A percentile compares a stretch with the other conserved stretches of the same genome.
phyloP scores from a whole-genome alignment of 2,797 vertebrate genomes.

The Masticophis lateralis region DNA sequence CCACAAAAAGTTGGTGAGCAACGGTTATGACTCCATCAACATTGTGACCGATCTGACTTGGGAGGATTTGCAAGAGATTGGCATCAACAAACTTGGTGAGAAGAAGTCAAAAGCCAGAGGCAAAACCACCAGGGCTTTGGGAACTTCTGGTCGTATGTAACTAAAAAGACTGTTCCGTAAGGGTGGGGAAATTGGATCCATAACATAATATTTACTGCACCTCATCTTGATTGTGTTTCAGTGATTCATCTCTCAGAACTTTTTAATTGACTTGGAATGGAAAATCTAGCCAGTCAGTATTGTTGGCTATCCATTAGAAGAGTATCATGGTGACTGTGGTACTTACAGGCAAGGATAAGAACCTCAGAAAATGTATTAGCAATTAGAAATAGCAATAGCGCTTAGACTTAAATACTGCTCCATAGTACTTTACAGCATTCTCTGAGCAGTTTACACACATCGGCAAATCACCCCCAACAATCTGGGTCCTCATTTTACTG shows the following conservation, averaged over 20 bases:
- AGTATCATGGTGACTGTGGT: neutral
- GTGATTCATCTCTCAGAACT: neutral
- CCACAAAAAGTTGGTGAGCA: slow-evolving; percentile 88
- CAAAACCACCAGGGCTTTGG: neutral
- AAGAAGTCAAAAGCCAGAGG: neutral
- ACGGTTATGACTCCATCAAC: slow-evolving; percentile 91
- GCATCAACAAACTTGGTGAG: slow-evolving; percentile 91
- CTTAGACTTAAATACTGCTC: neutral
- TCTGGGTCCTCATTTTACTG: neutral
- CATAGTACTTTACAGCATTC: neutral
- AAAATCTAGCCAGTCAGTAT: neutral
- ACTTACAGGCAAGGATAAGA: neutral
- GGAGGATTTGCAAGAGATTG: slow-evolving; percentile 97
- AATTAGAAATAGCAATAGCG: neutral
- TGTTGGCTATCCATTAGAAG: neutral
- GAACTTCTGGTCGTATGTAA: neutral
- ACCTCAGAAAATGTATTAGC: neutral
- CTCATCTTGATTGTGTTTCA: neutral
- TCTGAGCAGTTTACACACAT: neutral
- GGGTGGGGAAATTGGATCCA: neutral
- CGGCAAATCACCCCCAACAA: neutral
- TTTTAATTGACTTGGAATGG: neutral
- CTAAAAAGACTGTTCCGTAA: neutral
- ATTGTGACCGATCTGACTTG: slow-evolving; percentile 92
- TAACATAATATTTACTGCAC: neutral